phyloP scores from a whole-genome alignment of 2,888 invertebrate genomes.

The Parelbella ahira region DNA sequence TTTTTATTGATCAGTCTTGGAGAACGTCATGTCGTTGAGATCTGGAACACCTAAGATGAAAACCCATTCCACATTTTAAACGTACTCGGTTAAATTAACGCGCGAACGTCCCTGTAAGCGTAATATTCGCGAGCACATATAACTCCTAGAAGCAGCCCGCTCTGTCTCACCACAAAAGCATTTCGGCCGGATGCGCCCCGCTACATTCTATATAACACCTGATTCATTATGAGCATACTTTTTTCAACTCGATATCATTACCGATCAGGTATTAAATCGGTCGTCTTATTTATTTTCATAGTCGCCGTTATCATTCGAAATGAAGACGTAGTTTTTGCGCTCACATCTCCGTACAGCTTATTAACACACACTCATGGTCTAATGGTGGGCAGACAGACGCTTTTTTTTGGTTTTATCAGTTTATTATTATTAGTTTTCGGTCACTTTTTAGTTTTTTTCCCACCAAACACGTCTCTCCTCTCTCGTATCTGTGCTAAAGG shows the following conservation, averaged over 20 bases:
- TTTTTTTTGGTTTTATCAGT: conserved; percentile 43
- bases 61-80: no score
- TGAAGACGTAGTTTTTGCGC: conserved; percentile 66
- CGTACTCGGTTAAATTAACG: no score
- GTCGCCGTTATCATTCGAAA: conserved; percentile 59
- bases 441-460: conserved; percentile 29
- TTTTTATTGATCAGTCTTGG: no score
- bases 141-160: no score
- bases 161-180: conserved; percentile 24
- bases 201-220: conserved; percentile 13
- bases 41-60: no score
- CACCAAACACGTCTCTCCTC: background rate
- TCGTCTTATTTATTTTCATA: conserved; percentile 64
- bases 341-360: conserved; percentile 49
- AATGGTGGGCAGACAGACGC: conserved; percentile 45
- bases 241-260: conserved; percentile 54
- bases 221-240: conserved; percentile 28
- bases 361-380: conserved; percentile 49
- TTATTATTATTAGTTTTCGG: conserved; percentile 51
- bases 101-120: no score
- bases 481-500: background rate
- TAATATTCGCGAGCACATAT: no score
- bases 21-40: no score
- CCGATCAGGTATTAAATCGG: conserved; percentile 54
- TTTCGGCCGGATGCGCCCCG: conserved; percentile 30